A percentile compares a stretch with the other conserved stretches of the same genome.
Evolutionary conservation across 2,888 invertebrate genomes (phyloP).

Genomic region (Parelbella ahira): DNA sequence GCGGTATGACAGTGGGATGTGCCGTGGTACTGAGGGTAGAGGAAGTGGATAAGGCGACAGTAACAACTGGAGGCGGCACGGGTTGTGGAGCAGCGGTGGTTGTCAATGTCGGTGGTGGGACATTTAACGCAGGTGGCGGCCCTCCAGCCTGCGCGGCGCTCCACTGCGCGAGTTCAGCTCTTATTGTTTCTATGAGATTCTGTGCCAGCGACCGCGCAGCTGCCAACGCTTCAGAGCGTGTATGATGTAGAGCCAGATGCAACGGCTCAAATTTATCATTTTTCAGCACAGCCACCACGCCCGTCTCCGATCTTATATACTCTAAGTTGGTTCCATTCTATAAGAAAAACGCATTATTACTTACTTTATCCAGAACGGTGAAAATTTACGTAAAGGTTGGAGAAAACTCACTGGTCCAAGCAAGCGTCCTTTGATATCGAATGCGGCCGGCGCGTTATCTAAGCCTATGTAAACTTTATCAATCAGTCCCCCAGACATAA

Average conservation of each 20-base stretch:
- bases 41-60: constrained; percentile 55
- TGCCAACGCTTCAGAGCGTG: constrained; percentile 83
- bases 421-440: constrained; percentile 87
- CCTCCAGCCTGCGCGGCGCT: constrained; percentile 58
- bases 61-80: constrained; percentile 51
- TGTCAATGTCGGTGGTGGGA: constrained; percentile 59
- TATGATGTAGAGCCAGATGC: constrained; percentile 88
- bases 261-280: constrained; percentile 86
- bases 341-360: constrained; percentile 34
- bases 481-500: constrained; percentile 70
- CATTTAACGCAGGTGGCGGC: constrained; percentile 65
- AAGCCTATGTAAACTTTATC: constrained; percentile 89
- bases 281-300: constrained; percentile 86
- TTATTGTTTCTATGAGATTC: constrained; percentile 89
- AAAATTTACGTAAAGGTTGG: not conserved
- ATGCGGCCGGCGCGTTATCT: constrained; percentile 87
- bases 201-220: constrained; percentile 86
- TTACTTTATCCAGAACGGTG: not conserved
- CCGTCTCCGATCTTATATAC: constrained; percentile 89
- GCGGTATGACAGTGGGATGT: constrained; percentile 54
- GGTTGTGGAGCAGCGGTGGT: constrained; percentile 85
- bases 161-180: constrained; percentile 79
- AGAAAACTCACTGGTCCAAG: constrained; percentile 80
- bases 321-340: constrained; percentile 85
- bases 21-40: constrained; percentile 54